Conservation (phyloP, 1,140 invertebrate genomes). For the Macrotrachela quadricornifera region DNA sequence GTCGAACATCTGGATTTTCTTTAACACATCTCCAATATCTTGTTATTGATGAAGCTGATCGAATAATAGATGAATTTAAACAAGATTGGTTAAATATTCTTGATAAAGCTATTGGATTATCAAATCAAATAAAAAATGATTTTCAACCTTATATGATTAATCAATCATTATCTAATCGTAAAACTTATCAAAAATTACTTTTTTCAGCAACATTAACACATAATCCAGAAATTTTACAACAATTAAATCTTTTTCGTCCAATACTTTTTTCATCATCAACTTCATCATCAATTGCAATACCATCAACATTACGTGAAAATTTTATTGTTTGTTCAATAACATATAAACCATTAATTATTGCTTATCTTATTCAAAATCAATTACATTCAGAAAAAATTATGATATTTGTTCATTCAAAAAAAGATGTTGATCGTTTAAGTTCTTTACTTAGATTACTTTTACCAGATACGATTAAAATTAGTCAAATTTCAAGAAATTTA, state of each 20-base stretch:
- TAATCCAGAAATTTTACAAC: slow-evolving; percentile 74
- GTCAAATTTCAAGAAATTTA: background rate
- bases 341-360: slow-evolving; percentile 59
- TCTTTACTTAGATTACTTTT: background rate
- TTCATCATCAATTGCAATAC: slow-evolving; percentile 9
- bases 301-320: slow-evolving; percentile 34
- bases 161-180: background rate
- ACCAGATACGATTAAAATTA: background rate
- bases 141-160: slow-evolving; percentile 12
- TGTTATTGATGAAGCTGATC: slow-evolving; percentile 79
- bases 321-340: slow-evolving; percentile 44
- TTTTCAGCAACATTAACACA: slow-evolving; percentile 86
- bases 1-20: slow-evolving; percentile 61
- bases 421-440: slow-evolving; percentile 42
- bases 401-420: slow-evolving; percentile 64
- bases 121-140: slow-evolving; percentile 7
- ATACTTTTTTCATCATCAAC: slow-evolving; percentile 57
- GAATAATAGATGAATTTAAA: slow-evolving; percentile 67
- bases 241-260: slow-evolving; percentile 65
- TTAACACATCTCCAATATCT: slow-evolving; percentile 56
- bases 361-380: slow-evolving; percentile 42
- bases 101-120: slow-evolving; percentile 16
- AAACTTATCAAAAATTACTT: slow-evolving; percentile 52
- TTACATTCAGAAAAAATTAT: slow-evolving; percentile 50
- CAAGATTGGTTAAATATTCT: slow-evolving; percentile 63